Evolutionary conservation across 2,888 invertebrate species (phyloP), one percentile per base, ranked within the genome.

Genomic region (Priocnemis perturbator): DNA sequence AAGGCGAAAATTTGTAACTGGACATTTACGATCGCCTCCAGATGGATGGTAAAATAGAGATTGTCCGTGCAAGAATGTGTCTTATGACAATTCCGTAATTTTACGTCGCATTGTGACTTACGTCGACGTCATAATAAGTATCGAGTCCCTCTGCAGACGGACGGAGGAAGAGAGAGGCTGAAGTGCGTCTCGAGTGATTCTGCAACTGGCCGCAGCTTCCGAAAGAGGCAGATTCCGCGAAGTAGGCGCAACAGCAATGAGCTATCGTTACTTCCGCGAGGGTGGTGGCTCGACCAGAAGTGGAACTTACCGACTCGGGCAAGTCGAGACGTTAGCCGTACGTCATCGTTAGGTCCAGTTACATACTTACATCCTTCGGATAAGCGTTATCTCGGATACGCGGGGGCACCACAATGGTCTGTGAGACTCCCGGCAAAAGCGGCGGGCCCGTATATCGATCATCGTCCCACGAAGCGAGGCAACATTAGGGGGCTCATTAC

Each of bases 401-500:
- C 50, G 50, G 19, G 15, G 11, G 50, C 21, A 61, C 64, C 23
- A 67, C 64, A 65, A 60, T 69, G 37, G 48, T 62, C 60, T 52
- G 58, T 58, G 45, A 11, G 23, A 57, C 20, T 17, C 60, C 53
- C 55, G 60, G 37, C 37, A 37, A 37, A 37, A 37, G 37, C 37
- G 53, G 63, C 56, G 60, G 52, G 56, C 30, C 19, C 64, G 69
- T 71, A 76, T 74, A 76, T 77, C 74, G 77, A 74, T 77, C 67
- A 77, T 72, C 64, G 63, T 69, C 60, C 62, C 61, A 61, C 61
- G 65, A 60, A 23, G 52, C 44, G 37, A 67, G 64, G 64, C 64
- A 72, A 73, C 71, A 79, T 77, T 71, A 73, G 71, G 57, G 59
- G 62, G 20, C 72, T 76, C 68, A 78, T 82, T 77, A 74, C 61